A percentile compares a stretch with the other conserved stretches of the same genome.
These are phyloP conservation scores for Eilema caniola DNA, from an alignment of 2,888 invertebrate genomes.

Conservation along the genomic window DNA sequence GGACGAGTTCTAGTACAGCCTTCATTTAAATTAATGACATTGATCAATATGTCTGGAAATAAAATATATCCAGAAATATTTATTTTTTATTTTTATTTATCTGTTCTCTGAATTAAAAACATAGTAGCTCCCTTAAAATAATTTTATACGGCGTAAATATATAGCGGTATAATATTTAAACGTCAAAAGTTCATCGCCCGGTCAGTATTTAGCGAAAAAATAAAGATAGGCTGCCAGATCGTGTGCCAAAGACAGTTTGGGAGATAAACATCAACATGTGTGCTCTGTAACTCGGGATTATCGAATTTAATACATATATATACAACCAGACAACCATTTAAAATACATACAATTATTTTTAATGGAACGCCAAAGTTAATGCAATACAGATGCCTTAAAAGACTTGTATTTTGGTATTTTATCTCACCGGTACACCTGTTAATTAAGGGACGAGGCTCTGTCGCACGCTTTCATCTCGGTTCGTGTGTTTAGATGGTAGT, in stretches of 20 bases:
- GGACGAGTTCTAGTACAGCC: too few relatives aligned
- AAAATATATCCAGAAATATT: too few relatives aligned
- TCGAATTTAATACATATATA: conserved; percentile 26
- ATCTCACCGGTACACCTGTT: not conserved
- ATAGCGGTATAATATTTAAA: conserved; percentile 20
- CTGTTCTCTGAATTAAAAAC: too few relatives aligned
- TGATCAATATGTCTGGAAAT: too few relatives aligned
- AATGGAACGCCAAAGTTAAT: not conserved
- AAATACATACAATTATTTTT: conserved; percentile 26
- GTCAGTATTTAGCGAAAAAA: conserved; percentile 14
- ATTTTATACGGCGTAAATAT: too few relatives aligned
- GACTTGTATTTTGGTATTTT: not conserved
- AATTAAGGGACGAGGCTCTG: not conserved
- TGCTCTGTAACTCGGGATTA: conserved; percentile 24
- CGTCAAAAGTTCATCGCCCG: conserved; percentile 29
- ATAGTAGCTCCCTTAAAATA: too few relatives aligned
- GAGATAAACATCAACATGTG: conserved; percentile 32
- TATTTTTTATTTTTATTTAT: too few relatives aligned
- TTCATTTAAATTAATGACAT: too few relatives aligned
- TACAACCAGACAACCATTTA: too few relatives aligned
- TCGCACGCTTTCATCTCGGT: not conserved
- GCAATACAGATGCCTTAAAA: not conserved
- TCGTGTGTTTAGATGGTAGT: not conserved
- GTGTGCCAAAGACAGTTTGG: conserved; percentile 24
- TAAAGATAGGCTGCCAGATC: conserved; percentile 30